Base-by-base conservation (phyloP, 2,888 invertebrate species). In the Stramonita haemastoma region DNA sequence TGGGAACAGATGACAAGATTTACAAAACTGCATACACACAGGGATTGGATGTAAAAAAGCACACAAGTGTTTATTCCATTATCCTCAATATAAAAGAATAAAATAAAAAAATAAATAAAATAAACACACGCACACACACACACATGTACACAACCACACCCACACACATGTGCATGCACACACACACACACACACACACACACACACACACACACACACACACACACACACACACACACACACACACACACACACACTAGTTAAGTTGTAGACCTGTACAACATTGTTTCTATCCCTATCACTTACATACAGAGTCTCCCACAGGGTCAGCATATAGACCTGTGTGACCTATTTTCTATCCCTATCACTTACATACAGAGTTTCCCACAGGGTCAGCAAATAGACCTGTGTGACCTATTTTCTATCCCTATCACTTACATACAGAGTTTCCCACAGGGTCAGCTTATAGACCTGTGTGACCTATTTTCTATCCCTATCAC, bases 151-250 rank as follows among this genome's bases (percentile, higher is more conserved):
- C 86, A 86, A 36, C 4, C 46, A 84, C 84, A 19, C 84, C 36
- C 84, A 46, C 84, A 84, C 79, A 32, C 79, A 11, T 29, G 34
- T 15, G n/a, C 17, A 26, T 29, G 29, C 73, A 11, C 73, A n/a
- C 34, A 13, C 22, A n/a, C 73, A 1, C 22, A 73, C 70, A 32
- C 79, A 79, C 79, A 32, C 79, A 79, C 79, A 32, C 79, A 79
- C 79, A 32, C 79, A 79, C 79, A 32, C 79, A 79, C 79, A 32
- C 79, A 32, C 32, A 19, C 79, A 29, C 79, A 26, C 32, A 29
- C 79, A 32, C 79, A 79, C 79, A 29, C 79, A 17, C 32, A 79
- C 79, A 79, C 79, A 79, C 79, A 79, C 79, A 79, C 0, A 79
- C 17, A 32, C 32, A 79, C 79, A 34, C 29, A 15, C n/a, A 77